These are phyloP conservation scores for Gymnocheta viridis DNA, from an alignment of 2,888 invertebrate species.

Conservation along the genomic window DNA sequence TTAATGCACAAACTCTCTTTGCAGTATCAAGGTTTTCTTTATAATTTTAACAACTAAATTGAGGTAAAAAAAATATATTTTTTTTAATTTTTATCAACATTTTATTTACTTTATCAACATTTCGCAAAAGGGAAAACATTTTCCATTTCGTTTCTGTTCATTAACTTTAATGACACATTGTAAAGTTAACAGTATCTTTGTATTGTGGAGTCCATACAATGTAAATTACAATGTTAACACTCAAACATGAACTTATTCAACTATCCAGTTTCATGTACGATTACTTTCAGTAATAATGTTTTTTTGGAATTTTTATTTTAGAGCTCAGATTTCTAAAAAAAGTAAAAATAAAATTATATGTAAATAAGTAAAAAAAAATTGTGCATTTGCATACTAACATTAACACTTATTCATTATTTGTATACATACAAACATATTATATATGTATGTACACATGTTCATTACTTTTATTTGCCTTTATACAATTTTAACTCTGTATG, in stretches of 20 bases:
- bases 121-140: neutral
- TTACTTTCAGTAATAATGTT: slow-evolving; percentile 5
- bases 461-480: too few relatives aligned
- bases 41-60: neutral
- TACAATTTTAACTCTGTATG: too few relatives aligned
- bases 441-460: too few relatives aligned
- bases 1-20: neutral
- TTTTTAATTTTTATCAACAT: neutral
- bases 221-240: slow-evolving; percentile 61
- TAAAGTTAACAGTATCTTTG: slow-evolving; percentile 33
- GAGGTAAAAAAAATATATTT: neutral
- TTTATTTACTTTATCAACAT: neutral
- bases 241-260: slow-evolving; percentile 57
- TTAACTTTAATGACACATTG: slow-evolving; percentile 34
- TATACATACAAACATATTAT: too few relatives aligned
- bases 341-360: neutral
- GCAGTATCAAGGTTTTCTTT: neutral
- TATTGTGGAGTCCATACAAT: slow-evolving; percentile 36
- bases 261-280: slow-evolving; percentile 48
- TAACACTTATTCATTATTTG: neutral
- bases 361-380: slow-evolving; percentile 30
- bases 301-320: slow-evolving; percentile 35
- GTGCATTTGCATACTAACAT: slow-evolving; percentile 46
- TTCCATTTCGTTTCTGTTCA: slow-evolving; percentile 9
- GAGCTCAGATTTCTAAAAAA: slow-evolving; percentile 55